These are phyloP conservation scores for Nyctibius bracteatus DNA, from an alignment of 2,113 vertebrate genomes.

Conservation along the genomic window DNA sequence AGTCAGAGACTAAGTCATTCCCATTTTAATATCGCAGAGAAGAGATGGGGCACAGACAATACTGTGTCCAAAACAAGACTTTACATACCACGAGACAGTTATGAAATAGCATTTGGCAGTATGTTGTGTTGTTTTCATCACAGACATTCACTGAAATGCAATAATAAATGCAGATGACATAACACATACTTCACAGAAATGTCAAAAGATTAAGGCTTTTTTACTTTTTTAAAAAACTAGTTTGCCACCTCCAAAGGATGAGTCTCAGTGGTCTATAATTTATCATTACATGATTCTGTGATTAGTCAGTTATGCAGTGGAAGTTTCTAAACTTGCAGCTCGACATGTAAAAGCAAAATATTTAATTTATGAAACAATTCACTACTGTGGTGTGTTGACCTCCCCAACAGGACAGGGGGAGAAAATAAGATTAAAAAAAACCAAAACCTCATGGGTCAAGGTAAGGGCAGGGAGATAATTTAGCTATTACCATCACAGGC, in stretches of 20 bases:
- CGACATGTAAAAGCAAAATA: neutral
- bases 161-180: neutral
- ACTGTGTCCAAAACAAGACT: neutral
- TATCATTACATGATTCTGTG: too few relatives aligned
- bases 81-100: neutral
- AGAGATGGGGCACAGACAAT: neutral
- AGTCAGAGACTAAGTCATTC: neutral
- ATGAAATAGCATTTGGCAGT: neutral
- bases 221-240: neutral
- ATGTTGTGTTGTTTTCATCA: neutral
- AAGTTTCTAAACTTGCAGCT: neutral
- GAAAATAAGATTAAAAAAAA: neutral
- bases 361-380: neutral
- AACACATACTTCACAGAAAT: neutral
- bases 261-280: neutral
- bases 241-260: neutral
- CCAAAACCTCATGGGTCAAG: neutral
- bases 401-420: neutral
- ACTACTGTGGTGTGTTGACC: neutral
- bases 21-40: neutral
- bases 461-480: neutral
- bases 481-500: neutral
- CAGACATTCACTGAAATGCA: neutral
- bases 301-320: neutral
- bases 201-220: neutral